Evolutionary conservation across 2,888 invertebrate genomes (phyloP).

Genomic region (Pterostichus niger): DNA sequence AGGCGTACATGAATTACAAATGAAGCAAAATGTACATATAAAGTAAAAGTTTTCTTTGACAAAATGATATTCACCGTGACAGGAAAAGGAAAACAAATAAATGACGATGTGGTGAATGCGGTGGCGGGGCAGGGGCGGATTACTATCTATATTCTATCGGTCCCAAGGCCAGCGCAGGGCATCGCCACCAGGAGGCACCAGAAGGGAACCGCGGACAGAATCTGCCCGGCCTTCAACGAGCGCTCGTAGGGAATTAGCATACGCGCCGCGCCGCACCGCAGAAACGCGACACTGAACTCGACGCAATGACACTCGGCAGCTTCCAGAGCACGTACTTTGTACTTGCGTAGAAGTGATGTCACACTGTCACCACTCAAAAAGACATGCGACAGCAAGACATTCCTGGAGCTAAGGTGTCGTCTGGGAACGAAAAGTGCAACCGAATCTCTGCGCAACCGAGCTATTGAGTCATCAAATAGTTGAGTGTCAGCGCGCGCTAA

Average conservation of each 20-base stretch:
- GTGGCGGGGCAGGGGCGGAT: slow-evolving; percentile 3
- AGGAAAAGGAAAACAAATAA: slow-evolving; percentile 48
- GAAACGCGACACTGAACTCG: slow-evolving; percentile 37
- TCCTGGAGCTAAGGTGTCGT: slow-evolving; percentile 39
- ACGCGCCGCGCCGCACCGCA: slow-evolving; percentile 21
- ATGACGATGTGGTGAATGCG: slow-evolving; percentile 1
- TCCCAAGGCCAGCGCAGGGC: slow-evolving; percentile 69
- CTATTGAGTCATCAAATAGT: slow-evolving; percentile 39
- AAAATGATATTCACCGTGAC: slow-evolving; percentile 23
- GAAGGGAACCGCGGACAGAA: slow-evolving; percentile 65
- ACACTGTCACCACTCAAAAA: not conserved
- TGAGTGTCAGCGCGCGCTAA: slow-evolving; percentile 42
- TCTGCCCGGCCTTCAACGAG: slow-evolving; percentile 59
- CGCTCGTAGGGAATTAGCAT: slow-evolving; percentile 63
- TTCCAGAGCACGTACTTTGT: not conserved
- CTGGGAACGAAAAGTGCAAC: slow-evolving; percentile 50
- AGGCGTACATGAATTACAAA: slow-evolving; percentile 22
- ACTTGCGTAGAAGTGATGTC: not conserved
- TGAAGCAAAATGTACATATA: slow-evolving; percentile 36
- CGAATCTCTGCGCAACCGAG: not conserved
- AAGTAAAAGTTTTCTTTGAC: slow-evolving; percentile 10
- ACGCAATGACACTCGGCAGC: not conserved
- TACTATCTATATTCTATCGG: slow-evolving; percentile 64
- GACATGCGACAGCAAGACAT: not conserved
- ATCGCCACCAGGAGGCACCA: slow-evolving; percentile 70